Evolutionary conservation across 2,888 invertebrate genomes (phyloP), one percentile per base, ranked within the genome.

Genomic region (Stenurella melanura): DNA sequence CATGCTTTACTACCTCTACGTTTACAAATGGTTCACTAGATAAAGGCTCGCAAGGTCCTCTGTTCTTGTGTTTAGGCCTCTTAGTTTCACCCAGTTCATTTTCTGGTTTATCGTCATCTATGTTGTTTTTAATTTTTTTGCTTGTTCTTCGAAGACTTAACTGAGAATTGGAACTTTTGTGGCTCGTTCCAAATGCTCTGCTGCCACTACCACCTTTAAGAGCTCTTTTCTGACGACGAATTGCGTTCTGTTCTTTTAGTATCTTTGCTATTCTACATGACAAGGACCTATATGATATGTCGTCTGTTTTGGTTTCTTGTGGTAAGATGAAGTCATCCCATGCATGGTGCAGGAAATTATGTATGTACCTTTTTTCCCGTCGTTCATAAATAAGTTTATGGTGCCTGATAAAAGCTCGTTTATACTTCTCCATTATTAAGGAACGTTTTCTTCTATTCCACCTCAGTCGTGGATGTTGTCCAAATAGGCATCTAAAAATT

Each of bases 381-480:
- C 85, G 81, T 10, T 77, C 78, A 75, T 83, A 81, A 26, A 86
- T 82, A 6, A 86, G 67, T 78, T 84, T 84, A 68, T 86, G 82
- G 76, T 87, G 84, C 18, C 87, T 83, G 60, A 87, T 86, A 70
- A 86, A 87, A 0, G 84, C 83, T 60, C 86, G 79, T 81, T 87
- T 87, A 76, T 87, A 85, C 71, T 86, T 85, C 74, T 87, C 87
- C 68, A 90, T 85, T 0, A 91, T 88, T 3, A 91, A 89, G 0
- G 94, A 93, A 69, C 94, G 90, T 70, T 93, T 90, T 1, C 93
- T 92, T 30, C 96, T 91, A 85, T 95, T 96, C 95, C 96, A 96
- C 67, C 96, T 91, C 54, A 97, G 92, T 11, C 96, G 91, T 0
- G 97, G 97, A 90, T 98, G 97, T 86, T 96, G 95, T 7, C 96